Percentiles rank a stretch among this genome's conserved stretches.
These are phyloP conservation scores for Hydropsyche tenuis DNA, from an alignment of 1,140 invertebrate genomes.

Conservation along the genomic window DNA sequence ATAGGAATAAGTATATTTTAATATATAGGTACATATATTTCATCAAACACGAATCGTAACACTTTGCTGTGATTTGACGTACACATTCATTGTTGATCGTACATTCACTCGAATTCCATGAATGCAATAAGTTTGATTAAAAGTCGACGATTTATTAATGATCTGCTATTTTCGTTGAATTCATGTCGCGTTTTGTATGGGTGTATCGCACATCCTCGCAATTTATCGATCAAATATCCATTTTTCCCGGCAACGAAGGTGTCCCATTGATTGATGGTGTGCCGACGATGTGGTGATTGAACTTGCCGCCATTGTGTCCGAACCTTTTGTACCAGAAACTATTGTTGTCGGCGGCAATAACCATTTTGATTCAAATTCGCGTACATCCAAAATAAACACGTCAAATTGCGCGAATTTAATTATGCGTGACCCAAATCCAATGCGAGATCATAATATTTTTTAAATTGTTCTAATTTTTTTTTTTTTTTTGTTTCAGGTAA, in stretches of 20 bases:
- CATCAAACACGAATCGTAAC: too few species aligned
- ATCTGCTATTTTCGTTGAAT: neutral
- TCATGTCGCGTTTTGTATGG: neutral
- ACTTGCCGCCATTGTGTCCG: conserved; percentile 13
- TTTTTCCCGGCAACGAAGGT: conserved; percentile 1
- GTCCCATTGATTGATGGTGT: conserved; percentile 19
- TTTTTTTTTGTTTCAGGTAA: conserved; percentile 1
- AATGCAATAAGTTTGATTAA: neutral
- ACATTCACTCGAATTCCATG: neutral
- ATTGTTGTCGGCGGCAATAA: neutral
- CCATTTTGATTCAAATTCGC: conserved; percentile 5
- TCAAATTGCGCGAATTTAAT: neutral
- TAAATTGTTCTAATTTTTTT: neutral
- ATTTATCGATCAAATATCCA: conserved; percentile 10
- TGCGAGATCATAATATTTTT: too few species aligned
- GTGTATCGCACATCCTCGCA: neutral
- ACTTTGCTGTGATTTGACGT: neutral
- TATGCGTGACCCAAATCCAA: too few species aligned
- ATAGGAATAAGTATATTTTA: too few species aligned
- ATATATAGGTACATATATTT: too few species aligned
- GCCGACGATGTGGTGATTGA: conserved; percentile 9
- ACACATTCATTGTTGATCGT: neutral
- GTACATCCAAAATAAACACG: neutral
- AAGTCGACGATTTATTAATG: neutral
- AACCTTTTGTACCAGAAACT: neutral